Evolutionary conservation across 1,140 invertebrate species (phyloP).

Genomic region (Brachionus asplanchnoidis): DNA sequence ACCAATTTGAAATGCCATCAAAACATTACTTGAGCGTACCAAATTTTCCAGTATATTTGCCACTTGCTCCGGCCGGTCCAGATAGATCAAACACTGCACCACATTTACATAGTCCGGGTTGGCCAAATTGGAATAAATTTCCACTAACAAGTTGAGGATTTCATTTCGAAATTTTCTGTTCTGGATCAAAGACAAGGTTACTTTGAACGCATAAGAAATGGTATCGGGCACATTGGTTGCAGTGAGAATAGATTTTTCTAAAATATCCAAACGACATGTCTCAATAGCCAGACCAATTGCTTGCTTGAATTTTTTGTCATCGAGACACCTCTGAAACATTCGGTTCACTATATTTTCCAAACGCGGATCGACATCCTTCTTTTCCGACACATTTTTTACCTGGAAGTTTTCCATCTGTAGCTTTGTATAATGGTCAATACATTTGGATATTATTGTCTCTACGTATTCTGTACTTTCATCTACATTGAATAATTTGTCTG

Average conservation of each 20-base stretch:
- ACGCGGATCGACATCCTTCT: conserved; percentile 69
- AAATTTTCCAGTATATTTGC: conserved; percentile 84
- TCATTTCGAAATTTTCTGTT: conserved; percentile 84
- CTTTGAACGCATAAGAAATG: conserved; percentile 16
- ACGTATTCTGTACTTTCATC: conserved; percentile 88
- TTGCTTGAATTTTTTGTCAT: conserved; percentile 86
- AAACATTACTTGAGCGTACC: conserved; percentile 69
- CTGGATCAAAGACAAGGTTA: conserved; percentile 66
- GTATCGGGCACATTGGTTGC: conserved; percentile 10
- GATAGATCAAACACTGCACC: conserved; percentile 79
- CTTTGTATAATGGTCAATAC: conserved; percentile 41
- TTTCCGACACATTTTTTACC: neutral
- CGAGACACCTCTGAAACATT: conserved; percentile 91
- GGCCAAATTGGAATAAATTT: conserved; percentile 75
- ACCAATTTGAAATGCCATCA: conserved; percentile 97
- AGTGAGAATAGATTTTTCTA: conserved; percentile 71
- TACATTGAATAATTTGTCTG: conserved; percentile 86
- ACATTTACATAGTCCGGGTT: conserved; percentile 68
- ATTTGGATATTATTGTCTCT: conserved; percentile 74
- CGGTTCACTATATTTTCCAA: conserved; percentile 88
- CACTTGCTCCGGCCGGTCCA: conserved; percentile 75
- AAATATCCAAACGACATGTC: conserved; percentile 90
- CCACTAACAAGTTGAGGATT: conserved; percentile 80
- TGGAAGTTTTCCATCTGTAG: conserved; percentile 17
- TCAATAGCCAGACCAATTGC: conserved; percentile 83